These are phyloP conservation scores for Sus scrofa DNA, from an alignment of 2,113 vertebrate genomes.

Conservation along the genomic window DNA sequence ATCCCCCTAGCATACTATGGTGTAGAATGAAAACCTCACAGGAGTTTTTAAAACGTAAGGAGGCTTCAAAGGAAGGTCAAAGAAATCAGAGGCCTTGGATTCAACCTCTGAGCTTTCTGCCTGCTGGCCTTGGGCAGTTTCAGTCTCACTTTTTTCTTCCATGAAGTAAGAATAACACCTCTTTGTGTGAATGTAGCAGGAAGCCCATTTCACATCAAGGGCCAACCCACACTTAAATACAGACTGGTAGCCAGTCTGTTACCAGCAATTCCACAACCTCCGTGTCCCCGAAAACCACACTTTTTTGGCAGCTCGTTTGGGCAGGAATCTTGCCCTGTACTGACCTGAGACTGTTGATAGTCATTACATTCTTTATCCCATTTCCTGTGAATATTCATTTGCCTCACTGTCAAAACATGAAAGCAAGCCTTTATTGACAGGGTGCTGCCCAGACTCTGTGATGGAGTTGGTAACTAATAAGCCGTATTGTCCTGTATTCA, in stretches of 20 bases:
- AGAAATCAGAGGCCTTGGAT: too few relatives aligned
- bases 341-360: background rate
- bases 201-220: background rate
- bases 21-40: background rate
- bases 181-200: too few relatives aligned
- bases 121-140: background rate
- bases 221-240: fast-evolving
- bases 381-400: background rate
- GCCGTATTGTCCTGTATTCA: background rate
- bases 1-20: background rate
- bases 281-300: background rate
- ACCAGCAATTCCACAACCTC: background rate
- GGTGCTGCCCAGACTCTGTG: background rate
- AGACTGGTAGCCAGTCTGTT: fast-evolving
- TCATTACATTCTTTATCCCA: too few relatives aligned
- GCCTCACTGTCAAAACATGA: background rate
- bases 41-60: background rate
- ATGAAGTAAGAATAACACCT: background rate
- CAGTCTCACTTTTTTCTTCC: background rate
- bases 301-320: too few relatives aligned
- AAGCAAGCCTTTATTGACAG: background rate
- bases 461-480: background rate
- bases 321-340: background rate
- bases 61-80: background rate
- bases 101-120: background rate